A percentile compares a stretch with the other conserved stretches of the same genome.
These are phyloP conservation scores for Oncopodura yosiiana DNA, from an alignment of 1,140 invertebrate species.

Conservation along the genomic window DNA sequence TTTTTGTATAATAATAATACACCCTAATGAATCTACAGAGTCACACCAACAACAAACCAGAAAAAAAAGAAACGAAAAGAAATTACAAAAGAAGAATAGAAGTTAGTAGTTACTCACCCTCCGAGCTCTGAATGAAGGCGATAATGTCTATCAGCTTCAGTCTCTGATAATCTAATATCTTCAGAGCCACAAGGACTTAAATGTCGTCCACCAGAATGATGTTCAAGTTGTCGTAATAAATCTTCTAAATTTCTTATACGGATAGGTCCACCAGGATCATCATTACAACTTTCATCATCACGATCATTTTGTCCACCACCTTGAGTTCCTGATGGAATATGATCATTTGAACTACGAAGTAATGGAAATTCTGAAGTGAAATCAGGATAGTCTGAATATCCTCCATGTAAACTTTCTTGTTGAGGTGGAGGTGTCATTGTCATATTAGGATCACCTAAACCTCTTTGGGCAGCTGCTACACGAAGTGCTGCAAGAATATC, in stretches of 20 bases:
- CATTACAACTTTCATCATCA: conserved; percentile 32
- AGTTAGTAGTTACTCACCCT: conserved; percentile 14
- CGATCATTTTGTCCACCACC: conserved; percentile 24
- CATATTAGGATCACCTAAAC: conserved; percentile 36
- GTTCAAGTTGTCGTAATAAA: conserved; percentile 77
- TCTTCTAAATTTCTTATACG: conserved; percentile 82
- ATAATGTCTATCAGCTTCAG: conserved; percentile 78
- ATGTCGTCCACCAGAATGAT: conserved; percentile 66
- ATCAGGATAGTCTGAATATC: conserved; percentile 35
- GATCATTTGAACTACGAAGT: conserved; percentile 33
- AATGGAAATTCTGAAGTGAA: conserved; percentile 37
- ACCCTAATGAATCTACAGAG: too few species aligned
- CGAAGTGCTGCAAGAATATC: conserved; percentile 78
- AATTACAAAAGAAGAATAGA: conserved; percentile 13
- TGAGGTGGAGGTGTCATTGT: conserved; percentile 31
- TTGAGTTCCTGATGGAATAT: conserved; percentile 13
- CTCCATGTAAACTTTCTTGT: conserved; percentile 28
- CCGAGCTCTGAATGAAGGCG: conserved; percentile 56
- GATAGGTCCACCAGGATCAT: conserved; percentile 33
- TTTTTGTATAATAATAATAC: too few species aligned
- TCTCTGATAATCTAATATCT: conserved; percentile 82
- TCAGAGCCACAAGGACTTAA: conserved; percentile 77
- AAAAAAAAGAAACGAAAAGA: conserved; percentile 8
- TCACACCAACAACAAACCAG: conserved; percentile 11
- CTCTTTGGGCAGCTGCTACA: conserved; percentile 63